Evolutionary conservation across 2,113 vertebrate genomes (phyloP).

Genomic region (Poecile atricapillus): DNA sequence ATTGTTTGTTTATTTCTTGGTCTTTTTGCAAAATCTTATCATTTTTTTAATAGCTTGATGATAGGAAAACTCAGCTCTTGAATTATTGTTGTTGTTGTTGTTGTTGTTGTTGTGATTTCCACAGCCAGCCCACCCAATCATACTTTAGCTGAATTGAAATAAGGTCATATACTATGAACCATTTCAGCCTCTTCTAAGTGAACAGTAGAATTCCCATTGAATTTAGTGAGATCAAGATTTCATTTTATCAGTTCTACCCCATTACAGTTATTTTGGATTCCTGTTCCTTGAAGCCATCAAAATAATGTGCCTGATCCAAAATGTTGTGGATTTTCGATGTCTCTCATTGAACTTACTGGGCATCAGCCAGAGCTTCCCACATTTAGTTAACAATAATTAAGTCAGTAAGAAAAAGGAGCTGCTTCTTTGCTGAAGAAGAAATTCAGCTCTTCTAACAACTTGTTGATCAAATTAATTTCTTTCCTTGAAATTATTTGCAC

Average conservation of each 20-base stretch:
- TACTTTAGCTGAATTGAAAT: neutral
- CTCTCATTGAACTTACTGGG: neutral
- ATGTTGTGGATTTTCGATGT: neutral
- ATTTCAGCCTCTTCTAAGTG: neutral
- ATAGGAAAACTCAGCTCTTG: neutral
- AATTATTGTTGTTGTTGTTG: neutral
- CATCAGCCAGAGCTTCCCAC: neutral
- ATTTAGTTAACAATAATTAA: neutral
- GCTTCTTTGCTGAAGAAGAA: neutral
- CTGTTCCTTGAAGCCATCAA: neutral
- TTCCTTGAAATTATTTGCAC: neutral
- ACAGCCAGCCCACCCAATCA: neutral
- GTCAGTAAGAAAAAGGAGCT: neutral
- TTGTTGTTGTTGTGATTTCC: neutral
- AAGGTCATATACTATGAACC: neutral
- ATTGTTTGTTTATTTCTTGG: neutral
- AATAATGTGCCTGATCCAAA: neutral
- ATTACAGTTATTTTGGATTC: neutral
- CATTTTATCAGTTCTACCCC: neutral
- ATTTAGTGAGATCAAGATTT: neutral
- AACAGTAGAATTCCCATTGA: neutral
- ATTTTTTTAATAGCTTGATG: neutral
- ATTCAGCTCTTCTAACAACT: neutral
- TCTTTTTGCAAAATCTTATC: neutral
- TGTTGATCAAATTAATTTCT: neutral